phyloP scores from a whole-genome alignment of 2,113 vertebrate genomes.

The Sitta europaea region DNA sequence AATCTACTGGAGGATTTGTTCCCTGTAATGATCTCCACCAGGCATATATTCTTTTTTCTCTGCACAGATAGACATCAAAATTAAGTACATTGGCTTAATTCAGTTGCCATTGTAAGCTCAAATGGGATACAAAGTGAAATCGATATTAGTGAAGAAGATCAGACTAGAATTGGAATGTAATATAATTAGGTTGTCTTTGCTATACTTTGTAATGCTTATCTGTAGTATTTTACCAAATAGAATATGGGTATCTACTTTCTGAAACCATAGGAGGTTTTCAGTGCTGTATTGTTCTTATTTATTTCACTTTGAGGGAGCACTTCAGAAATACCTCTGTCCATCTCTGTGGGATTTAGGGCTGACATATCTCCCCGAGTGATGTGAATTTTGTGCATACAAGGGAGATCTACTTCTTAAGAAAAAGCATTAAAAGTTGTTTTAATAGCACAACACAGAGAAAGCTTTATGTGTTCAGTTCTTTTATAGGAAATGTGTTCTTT shows the following conservation, averaged over 20 bases:
- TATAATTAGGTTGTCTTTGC: slow-evolving; percentile 57
- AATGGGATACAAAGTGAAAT: slow-evolving; percentile 65
- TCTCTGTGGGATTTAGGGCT: neutral
- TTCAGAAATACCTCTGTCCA: neutral
- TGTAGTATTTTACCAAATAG: slow-evolving; percentile 35
- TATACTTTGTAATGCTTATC: slow-evolving; percentile 58
- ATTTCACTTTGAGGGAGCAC: neutral
- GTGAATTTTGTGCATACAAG: neutral
- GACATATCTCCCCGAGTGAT: neutral
- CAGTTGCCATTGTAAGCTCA: slow-evolving; percentile 51
- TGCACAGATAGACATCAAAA: slow-evolving; percentile 47
- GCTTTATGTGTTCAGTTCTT: neutral
- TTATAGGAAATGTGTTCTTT: neutral
- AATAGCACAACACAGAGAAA: neutral
- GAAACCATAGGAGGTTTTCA: slow-evolving; percentile 24
- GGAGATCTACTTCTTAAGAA: neutral
- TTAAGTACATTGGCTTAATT: slow-evolving; percentile 68
- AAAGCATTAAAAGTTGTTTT: neutral
- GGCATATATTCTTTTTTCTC: slow-evolving; percentile 12
- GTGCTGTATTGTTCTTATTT: slow-evolving; percentile 7
- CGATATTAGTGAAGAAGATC: slow-evolving; percentile 64
- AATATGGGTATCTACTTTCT: slow-evolving; percentile 12
- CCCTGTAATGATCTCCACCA: slow-evolving; percentile 29
- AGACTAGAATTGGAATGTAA: slow-evolving; percentile 57
- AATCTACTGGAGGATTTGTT: neutral